These are phyloP conservation scores for Oreochromis niloticus DNA, from an alignment of 2,113 vertebrate genomes.

Conservation along the genomic window DNA sequence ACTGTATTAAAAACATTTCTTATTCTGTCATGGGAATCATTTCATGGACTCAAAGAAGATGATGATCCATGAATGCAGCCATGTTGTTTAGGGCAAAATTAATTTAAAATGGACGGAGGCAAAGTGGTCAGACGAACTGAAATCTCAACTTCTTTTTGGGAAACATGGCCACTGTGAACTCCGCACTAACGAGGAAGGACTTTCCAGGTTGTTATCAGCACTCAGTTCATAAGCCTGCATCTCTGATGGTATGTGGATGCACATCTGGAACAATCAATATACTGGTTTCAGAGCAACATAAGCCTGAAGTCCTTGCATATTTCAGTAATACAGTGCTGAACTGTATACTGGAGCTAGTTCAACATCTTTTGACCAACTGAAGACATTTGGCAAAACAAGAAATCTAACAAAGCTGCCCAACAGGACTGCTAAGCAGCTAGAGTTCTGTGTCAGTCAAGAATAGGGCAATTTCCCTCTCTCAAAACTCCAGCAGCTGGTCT, in stretches of 20 bases:
- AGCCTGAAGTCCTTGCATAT: background rate
- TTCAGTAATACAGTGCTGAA: background rate
- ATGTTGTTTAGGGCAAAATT: accelerated
- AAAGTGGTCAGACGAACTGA: background rate
- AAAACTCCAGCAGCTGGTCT: background rate
- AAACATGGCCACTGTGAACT: background rate
- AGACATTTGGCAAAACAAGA: background rate
- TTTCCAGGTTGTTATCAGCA: background rate
- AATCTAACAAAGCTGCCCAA: background rate
- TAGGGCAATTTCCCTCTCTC: background rate
- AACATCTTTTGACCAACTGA: accelerated
- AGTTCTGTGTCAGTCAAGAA: background rate
- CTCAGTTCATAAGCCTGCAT: background rate
- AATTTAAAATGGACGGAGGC: background rate
- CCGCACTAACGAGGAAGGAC: background rate
- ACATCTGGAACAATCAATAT: background rate
- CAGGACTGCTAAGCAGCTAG: background rate
- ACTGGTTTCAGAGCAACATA: background rate
- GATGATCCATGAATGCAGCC: background rate
- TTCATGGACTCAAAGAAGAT: background rate
- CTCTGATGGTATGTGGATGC: background rate
- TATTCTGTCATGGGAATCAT: background rate
- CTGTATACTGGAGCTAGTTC: background rate
- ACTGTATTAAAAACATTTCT: background rate
- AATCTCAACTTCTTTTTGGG: background rate